These are phyloP conservation scores for Pristiophorus japonicus DNA, from an alignment of 2,113 vertebrate genomes.

Conservation along the genomic window DNA sequence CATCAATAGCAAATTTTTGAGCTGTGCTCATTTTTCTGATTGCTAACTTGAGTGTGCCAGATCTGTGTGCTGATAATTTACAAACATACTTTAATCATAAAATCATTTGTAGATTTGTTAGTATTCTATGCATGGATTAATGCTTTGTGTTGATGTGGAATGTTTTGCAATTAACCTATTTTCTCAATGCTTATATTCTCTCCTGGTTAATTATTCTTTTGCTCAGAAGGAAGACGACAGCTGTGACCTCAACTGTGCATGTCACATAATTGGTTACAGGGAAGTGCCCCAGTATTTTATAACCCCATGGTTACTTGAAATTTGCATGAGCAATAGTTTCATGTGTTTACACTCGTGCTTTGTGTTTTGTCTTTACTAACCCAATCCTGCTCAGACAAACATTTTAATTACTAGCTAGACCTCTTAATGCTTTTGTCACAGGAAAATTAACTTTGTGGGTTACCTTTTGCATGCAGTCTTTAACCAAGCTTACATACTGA, in stretches of 20 bases:
- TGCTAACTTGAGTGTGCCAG: neutral
- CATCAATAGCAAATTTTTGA: neutral
- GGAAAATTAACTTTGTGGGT: neutral
- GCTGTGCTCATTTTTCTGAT: neutral
- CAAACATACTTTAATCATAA: neutral
- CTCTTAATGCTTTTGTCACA: neutral
- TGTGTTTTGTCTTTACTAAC: conserved; percentile 37
- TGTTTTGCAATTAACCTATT: neutral
- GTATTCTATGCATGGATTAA: neutral
- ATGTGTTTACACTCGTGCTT: conserved; percentile 13
- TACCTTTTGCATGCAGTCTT: neutral
- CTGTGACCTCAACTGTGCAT: neutral
- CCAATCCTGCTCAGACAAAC: conserved; percentile 32
- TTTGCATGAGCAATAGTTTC: conserved; percentile 26
- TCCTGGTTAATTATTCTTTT: conserved; percentile 6
- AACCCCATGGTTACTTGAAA: neutral
- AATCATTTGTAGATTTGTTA: neutral
- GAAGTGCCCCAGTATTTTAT: neutral
- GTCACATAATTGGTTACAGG: neutral
- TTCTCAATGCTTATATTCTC: neutral
- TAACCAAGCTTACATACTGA: conserved; percentile 1
- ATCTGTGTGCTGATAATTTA: neutral
- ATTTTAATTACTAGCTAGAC: conserved; percentile 18
- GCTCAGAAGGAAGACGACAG: conserved; percentile 5
- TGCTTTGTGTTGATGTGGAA: conserved; percentile 9